Base-by-base conservation (phyloP, 2,888 invertebrate species). In the Drosophila histrio region DNA sequence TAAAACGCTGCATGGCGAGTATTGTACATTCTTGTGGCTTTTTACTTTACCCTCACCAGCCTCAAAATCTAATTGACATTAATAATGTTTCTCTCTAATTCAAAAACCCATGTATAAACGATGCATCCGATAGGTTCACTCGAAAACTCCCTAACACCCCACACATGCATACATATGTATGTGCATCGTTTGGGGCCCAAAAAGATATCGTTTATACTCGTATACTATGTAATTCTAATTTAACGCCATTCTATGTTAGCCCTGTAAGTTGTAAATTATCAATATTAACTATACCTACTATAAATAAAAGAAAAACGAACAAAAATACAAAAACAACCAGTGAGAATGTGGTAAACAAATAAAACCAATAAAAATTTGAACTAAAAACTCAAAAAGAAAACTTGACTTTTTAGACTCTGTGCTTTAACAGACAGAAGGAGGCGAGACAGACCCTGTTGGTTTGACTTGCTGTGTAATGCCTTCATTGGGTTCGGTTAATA, bases 241-340 rank as follows among this genome's bases (percentile, higher is more conserved):
- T 90, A 86, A 88, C 58, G 82, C 80, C 87, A 88, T 88, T 88
- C 87, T 84, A 82, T 82, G 77, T 84, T 82, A 82, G 88, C 50
- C 58, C 58, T 77, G 88, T 91, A 91, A 91, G 91, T 89, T 91
- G 91, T 91, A 91, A 90, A 91, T 90, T 90, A 91, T 91, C 90
- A 80, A 79, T 69, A 52, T 52, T 67, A 88, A 84, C 59, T 88
- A 86, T 89, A 78, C 89, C 77, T 86, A 90, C 69, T 84, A 84
- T 77, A 77, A 82, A 77, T 77, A 84, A 77, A 78, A 67, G 50
- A 53, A 54, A 78, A 74, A 62, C 59, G 61, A 62, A 38, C 21
- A 52, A 41, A 53, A 61, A 58, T n/a, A 66, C 68, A 22, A 69
- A 69, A 72, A 47, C 65, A 83, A 74, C 87, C 84, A 89, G 80